These are phyloP conservation scores for Drosophila orena DNA, from an alignment of 1,140 invertebrate genomes.

Conservation along the genomic window DNA sequence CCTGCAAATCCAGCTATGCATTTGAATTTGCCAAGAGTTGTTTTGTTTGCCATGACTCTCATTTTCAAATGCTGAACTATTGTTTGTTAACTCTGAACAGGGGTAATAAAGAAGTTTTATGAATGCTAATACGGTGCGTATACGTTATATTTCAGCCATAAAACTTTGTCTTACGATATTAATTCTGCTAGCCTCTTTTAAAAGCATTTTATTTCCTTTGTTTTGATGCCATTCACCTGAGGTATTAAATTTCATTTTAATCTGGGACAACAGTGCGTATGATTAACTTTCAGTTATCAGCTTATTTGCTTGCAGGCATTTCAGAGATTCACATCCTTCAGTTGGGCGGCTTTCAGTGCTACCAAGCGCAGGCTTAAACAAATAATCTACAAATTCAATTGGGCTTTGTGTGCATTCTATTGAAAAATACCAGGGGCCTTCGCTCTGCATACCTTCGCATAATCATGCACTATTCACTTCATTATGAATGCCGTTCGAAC, in stretches of 20 bases:
- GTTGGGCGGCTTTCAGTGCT: not conserved
- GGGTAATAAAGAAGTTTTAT: not conserved
- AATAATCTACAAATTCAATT: slow-evolving; percentile 37
- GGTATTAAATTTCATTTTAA: slow-evolving; percentile 10
- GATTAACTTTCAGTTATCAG: slow-evolving; percentile 4
- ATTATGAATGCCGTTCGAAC: slow-evolving; percentile 34
- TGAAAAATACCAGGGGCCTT: slow-evolving; percentile 17
- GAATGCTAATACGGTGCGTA: not conserved
- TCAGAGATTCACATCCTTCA: slow-evolving; percentile 4
- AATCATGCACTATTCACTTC: slow-evolving; percentile 43
- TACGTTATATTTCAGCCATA: slow-evolving; percentile 5
- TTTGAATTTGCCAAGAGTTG: slow-evolving; percentile 22
- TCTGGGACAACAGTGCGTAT: slow-evolving; percentile 35
- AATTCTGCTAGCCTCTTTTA: not conserved
- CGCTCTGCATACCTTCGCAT: slow-evolving; percentile 37
- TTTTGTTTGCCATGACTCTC: not conserved
- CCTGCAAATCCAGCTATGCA: slow-evolving; percentile 21
- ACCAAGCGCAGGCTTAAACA: slow-evolving; percentile 18
- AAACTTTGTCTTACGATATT: not conserved
- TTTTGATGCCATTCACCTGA: not conserved
- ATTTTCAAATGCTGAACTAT: slow-evolving; percentile 2
- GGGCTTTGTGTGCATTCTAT: slow-evolving; percentile 30
- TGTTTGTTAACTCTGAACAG: not conserved
- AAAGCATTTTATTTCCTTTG: not conserved
- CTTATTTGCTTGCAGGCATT: not conserved